A percentile compares a stretch with the other conserved stretches of the same genome.
Evolutionary conservation across 92 coral and sea anemone genomes (phyloP).

Genomic region (Paramuricea clavata): DNA sequence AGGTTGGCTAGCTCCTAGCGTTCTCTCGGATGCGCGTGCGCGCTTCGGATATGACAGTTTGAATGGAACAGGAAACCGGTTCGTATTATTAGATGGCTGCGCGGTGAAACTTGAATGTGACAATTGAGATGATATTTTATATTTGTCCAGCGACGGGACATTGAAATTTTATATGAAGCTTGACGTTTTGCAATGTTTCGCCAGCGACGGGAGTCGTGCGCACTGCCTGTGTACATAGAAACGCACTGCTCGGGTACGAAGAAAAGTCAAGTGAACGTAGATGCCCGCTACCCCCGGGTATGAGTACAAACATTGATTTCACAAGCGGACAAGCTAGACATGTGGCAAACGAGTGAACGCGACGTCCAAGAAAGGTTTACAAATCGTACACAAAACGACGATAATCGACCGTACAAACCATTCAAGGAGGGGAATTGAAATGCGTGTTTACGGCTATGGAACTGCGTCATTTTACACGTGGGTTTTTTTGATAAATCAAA

Average conservation of each 20-base stretch:
- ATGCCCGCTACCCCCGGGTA: constrained; percentile 47
- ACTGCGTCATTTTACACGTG: constrained; percentile 46
- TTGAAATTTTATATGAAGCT: constrained; percentile 50
- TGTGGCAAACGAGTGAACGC: constrained; percentile 32
- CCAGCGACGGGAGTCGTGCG: constrained; percentile 33
- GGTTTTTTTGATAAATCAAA: constrained; percentile 40
- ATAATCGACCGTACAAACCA: not conserved
- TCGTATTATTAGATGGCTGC: constrained; percentile 36
- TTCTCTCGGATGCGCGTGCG: constrained; percentile 32
- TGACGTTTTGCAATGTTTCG: constrained; percentile 51
- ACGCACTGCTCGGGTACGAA: constrained; percentile 4
- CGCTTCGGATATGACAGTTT: constrained; percentile 21
- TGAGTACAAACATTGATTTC: constrained; percentile 32
- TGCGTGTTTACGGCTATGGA: constrained; percentile 22
- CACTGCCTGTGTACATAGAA: constrained; percentile 37
- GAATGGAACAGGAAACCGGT: constrained; percentile 44
- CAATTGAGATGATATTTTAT: constrained; percentile 56
- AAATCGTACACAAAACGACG: constrained; percentile 4
- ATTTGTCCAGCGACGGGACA: constrained; percentile 55
- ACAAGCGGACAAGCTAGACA: constrained; percentile 41
- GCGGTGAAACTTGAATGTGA: constrained; percentile 59
- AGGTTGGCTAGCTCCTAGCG: not conserved
- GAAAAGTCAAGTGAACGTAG: not conserved
- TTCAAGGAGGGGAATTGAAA: constrained; percentile 19
- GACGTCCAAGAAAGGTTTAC: not conserved